A percentile compares a stretch with the other conserved stretches of the same genome.
Conservation (phyloP, 2,797 vertebrate species). For the Sciaenops ocellatus region DNA sequence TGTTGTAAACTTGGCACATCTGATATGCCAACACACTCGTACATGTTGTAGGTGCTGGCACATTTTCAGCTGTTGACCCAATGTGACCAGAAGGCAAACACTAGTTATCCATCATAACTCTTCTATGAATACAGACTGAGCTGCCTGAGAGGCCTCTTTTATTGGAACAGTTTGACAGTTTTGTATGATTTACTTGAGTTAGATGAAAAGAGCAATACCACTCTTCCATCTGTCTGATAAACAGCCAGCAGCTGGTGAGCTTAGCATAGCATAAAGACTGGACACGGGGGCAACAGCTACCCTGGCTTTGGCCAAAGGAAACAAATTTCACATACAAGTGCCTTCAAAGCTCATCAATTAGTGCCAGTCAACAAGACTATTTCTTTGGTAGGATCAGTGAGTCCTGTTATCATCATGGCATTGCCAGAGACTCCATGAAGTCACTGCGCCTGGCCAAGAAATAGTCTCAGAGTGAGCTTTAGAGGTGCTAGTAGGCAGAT, state of each 20-base stretch:
- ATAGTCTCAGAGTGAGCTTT: neutral
- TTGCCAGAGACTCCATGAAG: neutral
- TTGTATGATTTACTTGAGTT: neutral
- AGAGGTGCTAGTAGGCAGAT: neutral
- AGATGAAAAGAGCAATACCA: neutral
- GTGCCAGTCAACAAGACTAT: neutral
- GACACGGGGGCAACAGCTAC: neutral
- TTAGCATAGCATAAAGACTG: neutral
- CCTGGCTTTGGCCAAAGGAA: neutral
- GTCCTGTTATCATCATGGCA: neutral
- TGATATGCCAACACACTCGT: neutral
- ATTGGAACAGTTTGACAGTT: neutral
- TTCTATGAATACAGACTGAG: neutral
- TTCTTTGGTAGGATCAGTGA: neutral
- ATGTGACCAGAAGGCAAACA: slow-evolving; percentile 16
- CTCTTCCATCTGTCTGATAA: neutral
- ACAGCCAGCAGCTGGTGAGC: neutral
- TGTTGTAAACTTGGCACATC: slow-evolving; percentile 37
- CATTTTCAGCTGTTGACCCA: slow-evolving; percentile 37
- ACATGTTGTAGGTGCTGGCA: slow-evolving; percentile 2
- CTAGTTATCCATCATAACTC: neutral
- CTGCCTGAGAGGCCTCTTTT: neutral
- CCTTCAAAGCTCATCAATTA: neutral
- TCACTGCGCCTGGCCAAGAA: neutral
- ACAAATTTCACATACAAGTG: neutral